Conservation (phyloP, 2,797 vertebrate species). For the Merluccius polli region DNA sequence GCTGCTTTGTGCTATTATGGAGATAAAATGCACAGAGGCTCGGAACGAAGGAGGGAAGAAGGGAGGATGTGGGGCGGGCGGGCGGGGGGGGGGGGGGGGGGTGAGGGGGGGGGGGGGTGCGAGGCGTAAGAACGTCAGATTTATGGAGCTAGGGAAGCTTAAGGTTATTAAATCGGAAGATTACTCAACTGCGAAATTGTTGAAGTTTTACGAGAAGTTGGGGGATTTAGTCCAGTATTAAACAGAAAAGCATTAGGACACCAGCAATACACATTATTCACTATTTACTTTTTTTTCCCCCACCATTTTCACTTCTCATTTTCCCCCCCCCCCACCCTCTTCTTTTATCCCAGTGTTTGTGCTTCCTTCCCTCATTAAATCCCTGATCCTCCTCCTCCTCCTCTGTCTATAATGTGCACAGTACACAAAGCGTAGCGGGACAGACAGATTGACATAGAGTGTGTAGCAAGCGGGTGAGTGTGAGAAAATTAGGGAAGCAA, state of each 20-base stretch:
- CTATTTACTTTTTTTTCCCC: constrained; percentile 65
- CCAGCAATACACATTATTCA: constrained; percentile 73
- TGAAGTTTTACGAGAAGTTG: constrained; percentile 79
- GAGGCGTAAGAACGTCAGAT: constrained; percentile 75
- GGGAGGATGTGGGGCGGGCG: constrained; percentile 51
- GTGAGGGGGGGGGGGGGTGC: constrained; percentile 40
- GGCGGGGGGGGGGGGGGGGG: constrained; percentile 15
- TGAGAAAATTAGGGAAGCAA: not conserved
- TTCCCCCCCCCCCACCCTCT: constrained; percentile 32
- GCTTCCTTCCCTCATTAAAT: constrained; percentile 50
- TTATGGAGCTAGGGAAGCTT: constrained; percentile 79
- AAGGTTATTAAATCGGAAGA: constrained; percentile 85
- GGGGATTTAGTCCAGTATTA: constrained; percentile 78
- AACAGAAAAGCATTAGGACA: constrained; percentile 70
- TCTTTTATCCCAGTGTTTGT: constrained; percentile 51
- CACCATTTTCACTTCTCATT: constrained; percentile 25
- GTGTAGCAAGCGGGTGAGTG: not conserved
- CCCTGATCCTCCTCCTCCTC: too few relatives aligned
- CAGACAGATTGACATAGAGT: not conserved
- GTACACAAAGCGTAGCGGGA: too few relatives aligned
- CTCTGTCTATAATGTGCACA: too few relatives aligned
- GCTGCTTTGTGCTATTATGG: constrained; percentile 81
- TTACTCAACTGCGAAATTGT: constrained; percentile 84
- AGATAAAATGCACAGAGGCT: constrained; percentile 82
- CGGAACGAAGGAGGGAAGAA: constrained; percentile 61